Base-by-base conservation (phyloP, 2,797 vertebrate species). In the Lepus townsendii region DNA sequence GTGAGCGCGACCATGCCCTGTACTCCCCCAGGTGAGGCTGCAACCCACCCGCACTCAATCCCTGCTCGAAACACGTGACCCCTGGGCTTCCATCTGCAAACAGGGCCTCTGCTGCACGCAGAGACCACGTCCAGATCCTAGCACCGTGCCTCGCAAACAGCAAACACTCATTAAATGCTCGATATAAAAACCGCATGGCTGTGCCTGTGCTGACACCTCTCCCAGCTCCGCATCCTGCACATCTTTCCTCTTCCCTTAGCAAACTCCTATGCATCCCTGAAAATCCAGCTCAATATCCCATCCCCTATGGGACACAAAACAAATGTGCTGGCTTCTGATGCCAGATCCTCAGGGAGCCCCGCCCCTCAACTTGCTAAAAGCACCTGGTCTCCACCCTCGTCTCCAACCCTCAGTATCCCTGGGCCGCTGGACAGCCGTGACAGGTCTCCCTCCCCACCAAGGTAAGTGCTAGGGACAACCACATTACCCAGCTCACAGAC, bases 211-310 rank as follows among this genome's bases (percentile, higher is more conserved):
- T n/a, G 26, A 47, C 78, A 0, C 5, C 30, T 69, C 63, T 65
- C 57, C 30, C 17, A 24, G 76, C 69, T 66, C 71, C 62, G 50
- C 69, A 35, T 9, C 24, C 26, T 38, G 30, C 30, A 66, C 17
- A 78, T 12, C 50, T 4, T 17, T 27, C 35, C 66, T 14, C 32
- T 8, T 8, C n/a, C 22, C 63, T 72, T 50, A 35, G 78, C 35
- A n/a, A 91, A 66, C 78, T 78, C 85, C 73, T 92, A 14, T 11
- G 72, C 69, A 69, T 11, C 42, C 68, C 62, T 82, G 7, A 76
- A 93, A 27, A 52, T 47, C 68, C 69, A 77, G 63, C 32, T 69
- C 77, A 16, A 19, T 1, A 63, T 5, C 13, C 20, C 30, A 47
- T 83, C 57, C 52, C 66, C 10, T 7, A 69, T 3, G 22, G 27